Evolutionary conservation across 1,140 invertebrate species (phyloP).

Genomic region (Drosophila rhopaloa): DNA sequence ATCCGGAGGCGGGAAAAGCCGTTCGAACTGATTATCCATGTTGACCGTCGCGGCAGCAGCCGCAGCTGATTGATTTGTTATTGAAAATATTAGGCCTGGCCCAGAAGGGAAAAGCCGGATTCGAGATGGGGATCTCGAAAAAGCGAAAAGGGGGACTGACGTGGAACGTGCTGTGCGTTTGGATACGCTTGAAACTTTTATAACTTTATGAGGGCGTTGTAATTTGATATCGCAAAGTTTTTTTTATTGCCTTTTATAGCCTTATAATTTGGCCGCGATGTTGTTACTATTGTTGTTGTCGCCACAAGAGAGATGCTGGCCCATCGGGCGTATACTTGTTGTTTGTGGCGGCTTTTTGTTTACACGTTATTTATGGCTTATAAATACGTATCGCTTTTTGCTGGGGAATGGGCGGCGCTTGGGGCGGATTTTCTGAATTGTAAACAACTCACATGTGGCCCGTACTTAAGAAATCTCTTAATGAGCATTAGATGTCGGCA

Average conservation of each 20-base stretch:
- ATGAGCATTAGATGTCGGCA: slow-evolving; percentile 67
- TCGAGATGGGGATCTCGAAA: slow-evolving; percentile 2
- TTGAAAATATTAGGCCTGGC: slow-evolving; percentile 79
- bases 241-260: slow-evolving; percentile 81
- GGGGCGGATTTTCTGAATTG: slow-evolving; percentile 50
- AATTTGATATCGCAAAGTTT: slow-evolving; percentile 82
- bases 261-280: slow-evolving; percentile 82
- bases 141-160: slow-evolving; percentile 1
- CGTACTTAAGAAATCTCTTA: slow-evolving; percentile 65
- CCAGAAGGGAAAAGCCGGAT: slow-evolving; percentile 16
- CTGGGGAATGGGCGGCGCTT: background rate
- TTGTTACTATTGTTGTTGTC: slow-evolving; percentile 46
- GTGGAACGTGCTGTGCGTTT: slow-evolving; percentile 63
- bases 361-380: slow-evolving; percentile 80
- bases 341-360: slow-evolving; percentile 71
- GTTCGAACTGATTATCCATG: slow-evolving; percentile 75
- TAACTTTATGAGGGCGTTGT: slow-evolving; percentile 81
- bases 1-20: slow-evolving; percentile 26
- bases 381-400: slow-evolving; percentile 70
- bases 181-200: slow-evolving; percentile 81
- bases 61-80: slow-evolving; percentile 80
- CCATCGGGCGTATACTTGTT: slow-evolving; percentile 66
- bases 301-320: slow-evolving; percentile 40
- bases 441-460: slow-evolving; percentile 74
- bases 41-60: slow-evolving; percentile 62